These are phyloP conservation scores for Philereme vetulata DNA, from an alignment of 2,888 invertebrate species.

Conservation along the genomic window DNA sequence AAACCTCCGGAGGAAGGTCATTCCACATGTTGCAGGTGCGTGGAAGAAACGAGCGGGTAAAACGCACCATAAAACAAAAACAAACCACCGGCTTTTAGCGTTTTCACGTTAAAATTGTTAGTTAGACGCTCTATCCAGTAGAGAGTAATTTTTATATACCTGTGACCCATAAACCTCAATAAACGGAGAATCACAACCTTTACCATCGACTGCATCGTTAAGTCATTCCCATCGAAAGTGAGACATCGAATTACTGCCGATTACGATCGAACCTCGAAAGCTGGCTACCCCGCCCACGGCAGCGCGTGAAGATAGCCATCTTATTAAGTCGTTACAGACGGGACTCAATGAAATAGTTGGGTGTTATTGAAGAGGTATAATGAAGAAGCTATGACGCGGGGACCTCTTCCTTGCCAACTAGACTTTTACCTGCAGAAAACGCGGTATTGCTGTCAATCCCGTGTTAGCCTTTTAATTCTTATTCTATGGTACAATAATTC, in stretches of 20 bases:
- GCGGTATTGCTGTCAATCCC: too few species aligned
- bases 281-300: slow-evolving; percentile 53
- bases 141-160: slow-evolving; percentile 7
- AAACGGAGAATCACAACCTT: slow-evolving; percentile 22
- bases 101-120: too few species aligned
- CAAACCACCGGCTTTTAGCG: too few species aligned
- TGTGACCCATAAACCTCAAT: slow-evolving; percentile 16
- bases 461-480: too few species aligned
- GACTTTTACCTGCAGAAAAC: too few species aligned
- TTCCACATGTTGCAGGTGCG: too few species aligned
- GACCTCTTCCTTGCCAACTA: too few species aligned
- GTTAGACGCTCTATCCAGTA: slow-evolving; percentile 10
- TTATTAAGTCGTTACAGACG: slow-evolving; percentile 58
- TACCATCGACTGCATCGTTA: slow-evolving; percentile 26
- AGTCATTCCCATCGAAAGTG: slow-evolving; percentile 54
- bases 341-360: slow-evolving; percentile 28
- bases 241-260: slow-evolving; percentile 60
- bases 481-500: too few species aligned
- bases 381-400: slow-evolving; percentile 2
- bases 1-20: too few species aligned
- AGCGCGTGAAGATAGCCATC: slow-evolving; percentile 48
- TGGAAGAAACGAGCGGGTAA: too few species aligned
- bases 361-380: slow-evolving; percentile 8
- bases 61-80: too few species aligned
- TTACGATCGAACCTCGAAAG: slow-evolving; percentile 57